Evolutionary conservation across 2,888 invertebrate species (phyloP), one percentile per base, ranked within the genome.

Genomic region (Globia sparganii): DNA sequence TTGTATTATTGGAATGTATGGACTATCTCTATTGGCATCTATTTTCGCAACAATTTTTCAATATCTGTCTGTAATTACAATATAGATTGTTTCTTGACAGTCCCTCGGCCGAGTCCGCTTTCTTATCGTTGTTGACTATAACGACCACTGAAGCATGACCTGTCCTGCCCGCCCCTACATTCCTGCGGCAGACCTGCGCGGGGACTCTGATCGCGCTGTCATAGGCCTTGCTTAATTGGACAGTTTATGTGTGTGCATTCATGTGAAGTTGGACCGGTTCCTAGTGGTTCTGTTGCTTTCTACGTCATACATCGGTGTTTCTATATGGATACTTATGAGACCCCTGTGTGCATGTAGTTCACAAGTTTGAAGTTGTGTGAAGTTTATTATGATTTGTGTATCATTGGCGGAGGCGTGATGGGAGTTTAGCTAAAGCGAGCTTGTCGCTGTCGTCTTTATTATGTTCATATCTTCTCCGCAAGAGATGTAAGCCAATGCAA

Each of bases 301-400:
- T 93, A 95, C 94, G 95, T 95, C 94, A 96, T 93, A 94, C 93
- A 92, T 92, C 86, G 91, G 87, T 90, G 93, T 94, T 93, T 94
- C 91, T 93, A 91, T 94, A 92, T 90, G 91, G 91, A 93, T 94
- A 92, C 94, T 92, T 94, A 94, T 94, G 92, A 90, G 87, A 87
- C 86, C 84, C 87, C 85, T 89, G 83, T 86, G 84, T 89, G 88
- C 86, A 89, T 91, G 91, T 92, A 91, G 90, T 91, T 91, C 92
- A 93, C 94, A 93, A 93, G 91, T 93, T 94, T 91, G 91, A 91
- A 90, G 89, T 89, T 90, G 91, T 92, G 92, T 91, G 91, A 92
- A 93, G 94, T 94, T 94, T 94, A 95, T 94, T 94, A 94, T 95
- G 94, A 95, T 94, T 95, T 95, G 94, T 95, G 93, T 92, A 94